These are phyloP conservation scores for Bombus confusus DNA, from an alignment of 1,140 invertebrate genomes.

Conservation along the genomic window DNA sequence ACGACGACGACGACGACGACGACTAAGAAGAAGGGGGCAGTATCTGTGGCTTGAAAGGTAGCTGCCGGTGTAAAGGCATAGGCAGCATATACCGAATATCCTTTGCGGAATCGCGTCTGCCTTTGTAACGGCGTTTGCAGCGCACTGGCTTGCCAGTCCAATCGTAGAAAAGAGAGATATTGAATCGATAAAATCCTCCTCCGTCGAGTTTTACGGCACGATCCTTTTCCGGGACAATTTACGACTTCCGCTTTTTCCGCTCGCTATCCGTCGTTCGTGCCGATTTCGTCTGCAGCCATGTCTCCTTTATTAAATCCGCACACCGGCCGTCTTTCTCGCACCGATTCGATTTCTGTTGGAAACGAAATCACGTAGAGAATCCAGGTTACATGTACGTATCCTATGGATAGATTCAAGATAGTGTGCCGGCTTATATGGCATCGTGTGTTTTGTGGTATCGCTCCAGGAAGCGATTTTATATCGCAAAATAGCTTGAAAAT, in stretches of 20 bases:
- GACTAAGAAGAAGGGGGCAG: not conserved
- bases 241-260: constrained; percentile 55
- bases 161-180: constrained; percentile 60
- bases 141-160: constrained; percentile 42
- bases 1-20: no score
- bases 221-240: constrained; percentile 64
- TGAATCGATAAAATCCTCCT: constrained; percentile 67
- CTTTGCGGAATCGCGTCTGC: constrained; percentile 51
- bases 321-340: constrained; percentile 26
- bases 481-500: not conserved
- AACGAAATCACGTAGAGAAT: not conserved
- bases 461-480: no score
- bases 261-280: constrained; percentile 34
- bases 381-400: not conserved
- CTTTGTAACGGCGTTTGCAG: constrained; percentile 55
- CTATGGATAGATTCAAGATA: not conserved
- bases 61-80: not conserved
- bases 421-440: no score
- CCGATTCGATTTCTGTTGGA: constrained; percentile 13
- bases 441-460: not conserved
- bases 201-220: constrained; percentile 62
- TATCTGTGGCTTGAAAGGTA: not conserved
- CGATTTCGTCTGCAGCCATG: constrained; percentile 53
- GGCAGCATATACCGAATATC: constrained; percentile 43
- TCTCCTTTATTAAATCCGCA: constrained; percentile 55